Evolutionary conservation across 2,888 invertebrate genomes (phyloP).

Genomic region (Scaptodrosophila latifasciaeformis): DNA sequence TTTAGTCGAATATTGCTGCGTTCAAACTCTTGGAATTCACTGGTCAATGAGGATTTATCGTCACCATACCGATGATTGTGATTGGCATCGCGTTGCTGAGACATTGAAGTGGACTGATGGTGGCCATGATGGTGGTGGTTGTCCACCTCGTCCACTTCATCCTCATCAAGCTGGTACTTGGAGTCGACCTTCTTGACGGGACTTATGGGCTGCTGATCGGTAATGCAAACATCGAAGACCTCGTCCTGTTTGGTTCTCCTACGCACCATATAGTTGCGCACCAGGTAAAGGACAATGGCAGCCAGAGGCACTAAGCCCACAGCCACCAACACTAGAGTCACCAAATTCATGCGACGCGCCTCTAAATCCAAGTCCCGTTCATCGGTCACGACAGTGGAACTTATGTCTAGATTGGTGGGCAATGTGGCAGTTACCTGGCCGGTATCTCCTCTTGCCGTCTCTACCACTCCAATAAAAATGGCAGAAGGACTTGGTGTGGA

Average conservation of each 20-base stretch:
- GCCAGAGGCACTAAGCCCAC: conserved; percentile 79
- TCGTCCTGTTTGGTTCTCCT: conserved; percentile 75
- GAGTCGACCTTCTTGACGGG: conserved; percentile 73
- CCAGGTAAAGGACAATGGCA: conserved; percentile 78
- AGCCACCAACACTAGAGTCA: conserved; percentile 79
- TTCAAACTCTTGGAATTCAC: conserved; percentile 80
- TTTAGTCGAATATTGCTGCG: conserved; percentile 85
- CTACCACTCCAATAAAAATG: conserved; percentile 41
- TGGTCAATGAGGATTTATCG: conserved; percentile 71
- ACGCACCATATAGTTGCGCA: conserved; percentile 77
- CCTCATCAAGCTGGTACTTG: conserved; percentile 47
- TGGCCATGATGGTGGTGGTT: conserved; percentile 43
- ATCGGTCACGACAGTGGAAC: conserved; percentile 58
- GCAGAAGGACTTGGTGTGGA: conserved; percentile 13
- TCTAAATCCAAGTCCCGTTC: conserved; percentile 78
- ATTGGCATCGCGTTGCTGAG: conserved; percentile 46
- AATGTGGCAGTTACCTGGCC: conserved; percentile 6
- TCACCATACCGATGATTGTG: conserved; percentile 55
- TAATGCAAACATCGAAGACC: conserved; percentile 80
- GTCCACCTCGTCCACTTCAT: conserved; percentile 60
- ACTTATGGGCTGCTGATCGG: conserved; percentile 77
- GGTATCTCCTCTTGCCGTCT: conserved; percentile 29
- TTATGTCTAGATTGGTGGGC: conserved; percentile 36
- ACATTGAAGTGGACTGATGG: conserved; percentile 31
- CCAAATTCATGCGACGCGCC: conserved; percentile 78